Conservation (phyloP, 92 coral and sea anemone species). For the Scolanthus callimorphus region DNA sequence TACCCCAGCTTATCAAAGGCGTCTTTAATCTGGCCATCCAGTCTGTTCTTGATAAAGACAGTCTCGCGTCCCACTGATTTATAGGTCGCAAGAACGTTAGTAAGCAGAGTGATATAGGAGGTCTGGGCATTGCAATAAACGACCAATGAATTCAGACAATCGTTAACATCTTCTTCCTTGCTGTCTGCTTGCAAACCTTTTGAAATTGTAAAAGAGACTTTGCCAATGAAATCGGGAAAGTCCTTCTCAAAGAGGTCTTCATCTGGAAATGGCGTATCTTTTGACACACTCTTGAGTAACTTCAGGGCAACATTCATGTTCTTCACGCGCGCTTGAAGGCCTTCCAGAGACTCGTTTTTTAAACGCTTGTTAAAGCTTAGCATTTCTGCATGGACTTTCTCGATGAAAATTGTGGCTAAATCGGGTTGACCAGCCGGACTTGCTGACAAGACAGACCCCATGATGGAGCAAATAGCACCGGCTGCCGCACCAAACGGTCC, state of each 20-base stretch:
- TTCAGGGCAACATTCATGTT: neutral
- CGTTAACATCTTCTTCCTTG: constrained; percentile 19
- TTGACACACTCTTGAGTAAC: no score
- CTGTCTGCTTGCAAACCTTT: no score
- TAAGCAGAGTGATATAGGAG: constrained; percentile 34
- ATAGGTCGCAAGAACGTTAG: constrained; percentile 10
- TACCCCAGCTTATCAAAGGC: constrained; percentile 10
- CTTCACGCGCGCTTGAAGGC: constrained; percentile 10
- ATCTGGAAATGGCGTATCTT: no score
- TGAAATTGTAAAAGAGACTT: no score
- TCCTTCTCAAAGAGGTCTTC: no score
- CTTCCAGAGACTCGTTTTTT: neutral
- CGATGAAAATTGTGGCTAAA: constrained; percentile 10
- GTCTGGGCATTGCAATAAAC: constrained; percentile 27
- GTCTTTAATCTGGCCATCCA: constrained; percentile 15
- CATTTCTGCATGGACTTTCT: constrained; percentile 15
- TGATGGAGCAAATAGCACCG: constrained; percentile 25
- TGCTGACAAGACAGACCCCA: constrained; percentile 24
- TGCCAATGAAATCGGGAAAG: constrained; percentile 15
- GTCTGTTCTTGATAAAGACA: neutral
- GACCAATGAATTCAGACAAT: constrained; percentile 24
- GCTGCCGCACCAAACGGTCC: constrained; percentile 25
- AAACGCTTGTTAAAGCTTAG: constrained; percentile 15
- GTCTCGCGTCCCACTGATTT: constrained; percentile 2
- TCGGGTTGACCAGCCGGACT: constrained; percentile 19